Percentiles rank a stretch among this genome's conserved stretches.
phyloP scores from a whole-genome alignment of 1,140 invertebrate genomes.

The Calycopis cecrops region DNA sequence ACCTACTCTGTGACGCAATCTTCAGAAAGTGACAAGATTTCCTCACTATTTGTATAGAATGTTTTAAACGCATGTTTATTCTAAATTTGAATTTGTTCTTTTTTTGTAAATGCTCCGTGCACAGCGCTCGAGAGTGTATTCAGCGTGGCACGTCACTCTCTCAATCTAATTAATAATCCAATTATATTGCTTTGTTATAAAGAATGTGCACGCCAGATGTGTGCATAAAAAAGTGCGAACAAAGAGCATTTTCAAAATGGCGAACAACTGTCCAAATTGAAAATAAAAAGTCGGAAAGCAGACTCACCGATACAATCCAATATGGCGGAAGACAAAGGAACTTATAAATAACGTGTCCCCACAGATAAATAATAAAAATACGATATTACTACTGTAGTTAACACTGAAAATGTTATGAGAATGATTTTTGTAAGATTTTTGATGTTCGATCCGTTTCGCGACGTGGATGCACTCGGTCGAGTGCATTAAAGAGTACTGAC shows the following conservation, averaged over 20 bases:
- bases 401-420: background rate
- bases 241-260: constrained; percentile 37
- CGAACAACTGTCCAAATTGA: constrained; percentile 28
- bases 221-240: constrained; percentile 27
- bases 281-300: constrained; percentile 48
- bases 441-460: constrained; percentile 27
- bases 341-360: background rate
- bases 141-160: constrained; percentile 3
- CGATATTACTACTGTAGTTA: background rate
- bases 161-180: constrained; percentile 9
- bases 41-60: background rate
- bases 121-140: background rate
- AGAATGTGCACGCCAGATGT: constrained; percentile 29
- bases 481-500: constrained; percentile 52
- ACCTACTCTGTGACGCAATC: constrained; percentile 24
- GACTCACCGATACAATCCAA: constrained; percentile 44
- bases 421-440: constrained; percentile 31
- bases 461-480: constrained; percentile 39
- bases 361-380: background rate
- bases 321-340: constrained; percentile 38
- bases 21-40: constrained; percentile 8
- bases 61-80: background rate
- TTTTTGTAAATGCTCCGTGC: background rate
- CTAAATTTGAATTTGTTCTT: background rate
- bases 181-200: constrained; percentile 8